phyloP scores from a whole-genome alignment of 2,888 invertebrate genomes.

The Tenthredo amoena region DNA sequence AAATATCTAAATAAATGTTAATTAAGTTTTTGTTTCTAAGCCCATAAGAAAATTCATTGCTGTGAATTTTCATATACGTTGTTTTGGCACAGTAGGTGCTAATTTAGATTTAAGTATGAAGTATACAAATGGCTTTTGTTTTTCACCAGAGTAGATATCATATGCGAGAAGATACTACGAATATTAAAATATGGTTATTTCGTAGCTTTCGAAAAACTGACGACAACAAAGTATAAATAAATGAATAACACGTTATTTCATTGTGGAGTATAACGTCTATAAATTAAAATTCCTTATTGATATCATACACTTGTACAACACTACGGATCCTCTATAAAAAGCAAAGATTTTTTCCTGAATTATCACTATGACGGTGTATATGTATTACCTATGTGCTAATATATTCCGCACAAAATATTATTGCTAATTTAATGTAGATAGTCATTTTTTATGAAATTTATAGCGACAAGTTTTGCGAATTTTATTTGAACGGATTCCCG shows the following conservation, averaged over 20 bases:
- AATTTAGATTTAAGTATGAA: neutral
- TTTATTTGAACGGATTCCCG: neutral
- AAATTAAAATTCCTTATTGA: conserved; percentile 20
- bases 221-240: neutral
- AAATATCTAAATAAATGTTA: neutral
- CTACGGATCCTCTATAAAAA: neutral
- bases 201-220: neutral
- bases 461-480: neutral
- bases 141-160: neutral
- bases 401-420: neutral
- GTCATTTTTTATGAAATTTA: neutral
- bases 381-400: neutral
- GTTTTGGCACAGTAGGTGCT: conserved; percentile 5
- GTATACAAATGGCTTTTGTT: neutral
- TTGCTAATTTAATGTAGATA: neutral
- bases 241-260: neutral
- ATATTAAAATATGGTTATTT: neutral
- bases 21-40: neutral
- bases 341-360: neutral
- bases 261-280: neutral
- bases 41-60: neutral
- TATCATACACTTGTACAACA: neutral
- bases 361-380: neutral
- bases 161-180: neutral
- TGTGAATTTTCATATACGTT: neutral